Evolutionary conservation across 2,113 vertebrate species (phyloP).

Genomic region (Malurus melanocephalus): DNA sequence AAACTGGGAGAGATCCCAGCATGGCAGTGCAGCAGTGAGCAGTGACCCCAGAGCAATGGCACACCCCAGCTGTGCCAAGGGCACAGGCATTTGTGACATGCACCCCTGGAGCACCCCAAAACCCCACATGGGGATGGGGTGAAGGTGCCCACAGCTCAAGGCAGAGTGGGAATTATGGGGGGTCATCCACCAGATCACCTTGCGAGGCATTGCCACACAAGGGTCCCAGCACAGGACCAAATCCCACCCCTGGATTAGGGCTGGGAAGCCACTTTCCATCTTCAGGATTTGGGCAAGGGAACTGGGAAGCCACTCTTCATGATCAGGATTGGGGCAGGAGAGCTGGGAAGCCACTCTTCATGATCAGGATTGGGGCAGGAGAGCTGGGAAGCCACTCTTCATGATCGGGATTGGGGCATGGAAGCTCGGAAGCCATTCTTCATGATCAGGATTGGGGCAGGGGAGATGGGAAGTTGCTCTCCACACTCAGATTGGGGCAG

Average conservation of each 20-base stretch:
- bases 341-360: no score
- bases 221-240: not conserved
- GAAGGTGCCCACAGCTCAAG: not conserved
- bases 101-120: not conserved
- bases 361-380: no score
- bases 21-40: fast-evolving
- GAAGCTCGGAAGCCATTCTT: no score
- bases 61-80: not conserved
- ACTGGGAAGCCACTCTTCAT: no score
- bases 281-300: no score
- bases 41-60: fast-evolving
- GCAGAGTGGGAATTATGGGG: not conserved
- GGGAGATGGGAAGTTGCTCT: no score
- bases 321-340: no score
- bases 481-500: no score
- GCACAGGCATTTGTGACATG: fast-evolving
- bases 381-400: no score
- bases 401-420: no score
- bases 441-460: no score
- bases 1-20: not conserved
- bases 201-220: not conserved
- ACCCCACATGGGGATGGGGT: fast-evolving
- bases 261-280: no score
- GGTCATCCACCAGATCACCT: not conserved
- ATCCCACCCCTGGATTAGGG: not conserved